Conservation (phyloP, 2,113 vertebrate species). For the Acrocephalus arundinaceus region DNA sequence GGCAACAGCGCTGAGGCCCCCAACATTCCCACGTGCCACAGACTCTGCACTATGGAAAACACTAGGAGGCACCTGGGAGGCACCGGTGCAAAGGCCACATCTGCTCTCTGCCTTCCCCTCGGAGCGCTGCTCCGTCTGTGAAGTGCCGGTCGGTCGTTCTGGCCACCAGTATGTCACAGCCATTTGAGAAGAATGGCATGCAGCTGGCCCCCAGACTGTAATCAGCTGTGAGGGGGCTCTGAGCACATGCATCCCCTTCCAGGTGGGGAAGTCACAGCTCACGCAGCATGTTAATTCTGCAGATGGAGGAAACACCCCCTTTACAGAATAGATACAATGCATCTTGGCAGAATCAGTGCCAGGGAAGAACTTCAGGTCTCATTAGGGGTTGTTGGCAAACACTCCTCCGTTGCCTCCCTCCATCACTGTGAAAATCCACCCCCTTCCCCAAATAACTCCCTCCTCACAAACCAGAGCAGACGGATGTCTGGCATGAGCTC, state of each 20-base stretch:
- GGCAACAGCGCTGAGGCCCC: background rate
- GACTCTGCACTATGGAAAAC: background rate
- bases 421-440: background rate
- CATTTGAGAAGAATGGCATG: rapidly evolving
- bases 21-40: background rate
- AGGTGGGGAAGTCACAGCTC: background rate
- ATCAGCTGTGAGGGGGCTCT: background rate
- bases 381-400: slow-evolving; percentile 1
- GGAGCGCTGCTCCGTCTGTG: background rate
- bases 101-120: background rate
- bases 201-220: background rate
- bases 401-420: background rate
- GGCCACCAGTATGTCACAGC: background rate
- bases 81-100: background rate
- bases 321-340: background rate
- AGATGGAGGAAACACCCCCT: background rate
- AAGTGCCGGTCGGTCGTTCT: background rate
- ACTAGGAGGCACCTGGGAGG: rapidly evolving
- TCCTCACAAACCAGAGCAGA: rapidly evolving
- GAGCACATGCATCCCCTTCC: background rate
- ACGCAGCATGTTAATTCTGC: background rate
- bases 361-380: background rate
- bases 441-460: background rate
- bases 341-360: background rate
- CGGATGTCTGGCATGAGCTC: background rate